Percentiles rank a stretch among this genome's conserved stretches.
Conservation (phyloP, 2,888 invertebrate genomes). For the Lumbricus terrestris region DNA sequence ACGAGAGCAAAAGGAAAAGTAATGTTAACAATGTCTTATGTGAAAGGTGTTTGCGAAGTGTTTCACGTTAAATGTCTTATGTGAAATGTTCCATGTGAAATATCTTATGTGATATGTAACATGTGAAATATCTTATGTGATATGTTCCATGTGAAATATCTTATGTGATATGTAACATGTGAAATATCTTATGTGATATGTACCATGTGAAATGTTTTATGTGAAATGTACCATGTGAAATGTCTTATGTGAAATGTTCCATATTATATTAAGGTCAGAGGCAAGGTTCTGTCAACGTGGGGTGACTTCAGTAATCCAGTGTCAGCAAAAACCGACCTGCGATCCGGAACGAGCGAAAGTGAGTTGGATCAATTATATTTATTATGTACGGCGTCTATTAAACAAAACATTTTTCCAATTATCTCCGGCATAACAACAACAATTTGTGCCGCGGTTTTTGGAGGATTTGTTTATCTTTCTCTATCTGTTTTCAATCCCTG, state of each 20-base stretch:
- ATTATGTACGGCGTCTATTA: neutral
- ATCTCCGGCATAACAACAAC: neutral
- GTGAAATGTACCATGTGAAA: neutral
- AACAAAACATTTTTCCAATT: neutral
- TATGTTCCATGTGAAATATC: neutral
- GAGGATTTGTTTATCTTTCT: neutral
- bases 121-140: too few species aligned
- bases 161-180: neutral
- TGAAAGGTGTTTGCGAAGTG: too few species aligned
- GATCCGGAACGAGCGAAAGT: neutral
- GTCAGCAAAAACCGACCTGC: conserved; percentile 28
- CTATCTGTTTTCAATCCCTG: neutral
- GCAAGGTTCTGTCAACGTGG: conserved; percentile 66
- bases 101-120: too few species aligned
- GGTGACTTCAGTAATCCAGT: conserved; percentile 75
- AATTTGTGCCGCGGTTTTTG: neutral
- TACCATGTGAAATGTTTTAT: too few species aligned
- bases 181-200: neutral
- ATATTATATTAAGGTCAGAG: neutral
- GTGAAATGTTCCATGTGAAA: too few species aligned
- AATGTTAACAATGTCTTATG: too few species aligned
- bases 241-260: neutral
- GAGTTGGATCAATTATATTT: too few species aligned
- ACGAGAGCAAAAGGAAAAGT: too few species aligned
- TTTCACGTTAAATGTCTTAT: too few species aligned